Percentiles rank a stretch among this genome's conserved stretches.
phyloP scores from a whole-genome alignment of 2,113 vertebrate genomes.

The Mus pahari region DNA sequence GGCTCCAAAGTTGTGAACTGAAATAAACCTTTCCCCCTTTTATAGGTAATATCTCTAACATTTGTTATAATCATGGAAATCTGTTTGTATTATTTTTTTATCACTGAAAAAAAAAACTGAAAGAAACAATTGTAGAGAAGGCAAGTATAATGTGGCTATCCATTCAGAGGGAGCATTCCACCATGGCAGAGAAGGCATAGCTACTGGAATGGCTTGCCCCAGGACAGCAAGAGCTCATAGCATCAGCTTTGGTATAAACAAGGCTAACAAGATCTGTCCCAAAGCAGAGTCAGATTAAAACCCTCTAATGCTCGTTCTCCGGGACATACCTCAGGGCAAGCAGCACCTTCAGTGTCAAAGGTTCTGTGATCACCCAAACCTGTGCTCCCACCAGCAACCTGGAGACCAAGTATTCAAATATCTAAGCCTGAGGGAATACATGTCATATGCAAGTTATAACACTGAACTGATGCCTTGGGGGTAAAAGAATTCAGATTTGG shows the following conservation, averaged over 20 bases:
- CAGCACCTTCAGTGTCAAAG: neutral
- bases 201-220: neutral
- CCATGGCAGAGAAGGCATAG: neutral
- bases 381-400: neutral
- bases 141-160: neutral
- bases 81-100: neutral
- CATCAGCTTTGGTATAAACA: neutral
- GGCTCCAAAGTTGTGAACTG: neutral
- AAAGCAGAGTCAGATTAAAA: neutral
- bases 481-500: neutral
- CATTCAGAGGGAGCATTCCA: neutral
- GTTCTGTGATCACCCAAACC: neutral
- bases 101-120: neutral
- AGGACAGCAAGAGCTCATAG: too few species aligned
- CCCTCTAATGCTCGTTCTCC: neutral
- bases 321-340: neutral
- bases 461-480: neutral
- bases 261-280: neutral
- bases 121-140: neutral
- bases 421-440: neutral
- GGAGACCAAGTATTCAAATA: neutral
- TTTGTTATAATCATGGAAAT: neutral
- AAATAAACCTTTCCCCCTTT: neutral
- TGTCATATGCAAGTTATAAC: neutral
- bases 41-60: neutral